phyloP scores from a whole-genome alignment of 1,140 invertebrate species.

The Drosophila nigrodunni region DNA sequence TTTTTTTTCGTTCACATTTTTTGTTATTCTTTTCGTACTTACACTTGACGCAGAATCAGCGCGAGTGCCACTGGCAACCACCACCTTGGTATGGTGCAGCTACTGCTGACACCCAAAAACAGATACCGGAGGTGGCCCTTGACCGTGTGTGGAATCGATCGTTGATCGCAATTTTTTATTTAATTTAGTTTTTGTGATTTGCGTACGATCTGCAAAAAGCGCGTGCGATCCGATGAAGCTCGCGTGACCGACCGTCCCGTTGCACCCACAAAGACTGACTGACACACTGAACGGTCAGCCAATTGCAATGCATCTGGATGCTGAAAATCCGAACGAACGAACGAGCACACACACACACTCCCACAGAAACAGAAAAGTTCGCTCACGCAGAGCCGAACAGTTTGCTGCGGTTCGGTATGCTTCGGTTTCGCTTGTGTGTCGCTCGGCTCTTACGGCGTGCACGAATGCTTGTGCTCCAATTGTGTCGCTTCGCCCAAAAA shows the following conservation, averaged over 20 bases:
- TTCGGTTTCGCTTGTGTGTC: not conserved
- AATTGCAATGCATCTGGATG: constrained; percentile 58
- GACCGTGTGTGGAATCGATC: constrained; percentile 33
- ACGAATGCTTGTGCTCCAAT: constrained; percentile 58
- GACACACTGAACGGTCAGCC: constrained; percentile 54
- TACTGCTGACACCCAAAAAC: constrained; percentile 20
- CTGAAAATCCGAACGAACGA: constrained; percentile 38
- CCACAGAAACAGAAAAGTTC: not conserved
- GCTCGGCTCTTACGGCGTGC: constrained; percentile 25
- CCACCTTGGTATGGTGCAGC: not conserved
- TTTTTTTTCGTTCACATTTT: constrained; percentile 17
- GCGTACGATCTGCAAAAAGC: not conserved
- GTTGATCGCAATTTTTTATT: constrained; percentile 44
- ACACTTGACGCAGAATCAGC: constrained; percentile 43
- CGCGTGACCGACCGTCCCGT: constrained; percentile 56
- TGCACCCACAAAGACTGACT: constrained; percentile 77
- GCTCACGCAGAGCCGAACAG: not conserved
- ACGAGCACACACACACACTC: not conserved
- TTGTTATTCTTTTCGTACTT: constrained; percentile 40
- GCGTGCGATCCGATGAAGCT: not conserved
- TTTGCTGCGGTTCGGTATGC: not conserved
- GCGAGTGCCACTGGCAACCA: constrained; percentile 22
- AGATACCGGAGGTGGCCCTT: constrained; percentile 6
- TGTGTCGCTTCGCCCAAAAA: constrained; percentile 61
- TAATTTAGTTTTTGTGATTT: constrained; percentile 35